phyloP scores from a whole-genome alignment of 2,113 vertebrate species.

The Coptodon rendalli region DNA sequence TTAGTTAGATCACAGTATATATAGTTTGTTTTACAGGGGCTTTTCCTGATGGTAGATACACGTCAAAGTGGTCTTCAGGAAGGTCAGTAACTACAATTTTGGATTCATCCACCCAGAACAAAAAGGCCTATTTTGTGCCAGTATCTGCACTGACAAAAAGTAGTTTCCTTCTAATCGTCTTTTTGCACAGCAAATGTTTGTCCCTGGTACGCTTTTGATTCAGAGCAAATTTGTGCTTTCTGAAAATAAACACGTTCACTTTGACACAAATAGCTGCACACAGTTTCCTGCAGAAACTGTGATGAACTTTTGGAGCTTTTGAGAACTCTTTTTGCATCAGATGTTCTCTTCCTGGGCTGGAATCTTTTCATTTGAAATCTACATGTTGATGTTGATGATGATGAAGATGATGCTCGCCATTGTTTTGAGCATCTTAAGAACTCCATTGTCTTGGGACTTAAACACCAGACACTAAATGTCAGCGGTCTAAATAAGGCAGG shows the following conservation, averaged over 20 bases:
- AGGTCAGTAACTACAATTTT: background rate
- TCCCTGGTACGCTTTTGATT: background rate
- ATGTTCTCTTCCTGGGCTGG: accelerated
- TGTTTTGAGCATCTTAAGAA: background rate
- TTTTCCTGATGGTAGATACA: background rate
- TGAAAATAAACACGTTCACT: background rate
- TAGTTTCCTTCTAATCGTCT: background rate
- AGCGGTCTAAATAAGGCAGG: background rate
- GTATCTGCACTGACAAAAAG: background rate
- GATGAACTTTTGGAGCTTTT: background rate
- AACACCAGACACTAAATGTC: background rate
- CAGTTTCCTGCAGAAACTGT: background rate
- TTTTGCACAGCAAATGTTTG: background rate
- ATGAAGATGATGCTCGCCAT: background rate
- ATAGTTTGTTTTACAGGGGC: background rate
- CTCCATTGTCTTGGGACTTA: background rate
- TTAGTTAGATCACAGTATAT: background rate
- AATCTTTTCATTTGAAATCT: background rate
- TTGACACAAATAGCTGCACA: background rate
- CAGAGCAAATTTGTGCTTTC: background rate
- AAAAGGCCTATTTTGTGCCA: background rate
- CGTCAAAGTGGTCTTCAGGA: background rate
- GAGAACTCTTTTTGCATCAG: background rate
- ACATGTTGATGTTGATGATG: background rate
- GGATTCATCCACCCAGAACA: background rate